These are phyloP conservation scores for Pararge aegeria DNA, from an alignment of 1,140 invertebrate genomes.

Conservation along the genomic window DNA sequence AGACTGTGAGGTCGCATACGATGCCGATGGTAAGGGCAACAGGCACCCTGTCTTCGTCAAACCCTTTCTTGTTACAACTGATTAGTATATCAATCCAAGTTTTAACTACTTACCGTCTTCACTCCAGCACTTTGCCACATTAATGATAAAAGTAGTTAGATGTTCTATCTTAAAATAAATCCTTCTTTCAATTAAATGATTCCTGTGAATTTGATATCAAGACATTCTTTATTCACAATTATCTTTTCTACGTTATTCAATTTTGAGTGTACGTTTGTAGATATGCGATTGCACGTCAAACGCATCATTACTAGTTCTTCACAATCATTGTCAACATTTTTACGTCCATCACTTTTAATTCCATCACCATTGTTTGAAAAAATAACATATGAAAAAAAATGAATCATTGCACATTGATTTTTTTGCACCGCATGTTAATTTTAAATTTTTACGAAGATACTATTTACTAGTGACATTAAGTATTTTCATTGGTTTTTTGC, in stretches of 20 bases:
- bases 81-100: slow-evolving; percentile 12
- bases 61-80: slow-evolving; percentile 38
- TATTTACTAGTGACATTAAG: no score
- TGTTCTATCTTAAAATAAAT: slow-evolving; percentile 10
- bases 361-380: background rate
- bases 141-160: slow-evolving; percentile 8
- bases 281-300: slow-evolving; percentile 1
- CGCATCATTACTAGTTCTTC: background rate
- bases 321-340: background rate
- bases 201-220: slow-evolving; percentile 32
- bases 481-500: background rate
- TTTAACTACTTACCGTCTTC: slow-evolving; percentile 24
- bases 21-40: slow-evolving; percentile 84
- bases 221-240: slow-evolving; percentile 58
- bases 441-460: no score
- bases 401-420: background rate
- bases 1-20: slow-evolving; percentile 84
- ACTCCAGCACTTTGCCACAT: slow-evolving; percentile 26
- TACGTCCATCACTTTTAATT: background rate
- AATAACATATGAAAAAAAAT: background rate
- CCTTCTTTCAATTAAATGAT: background rate
- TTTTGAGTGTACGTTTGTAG: slow-evolving; percentile 43
- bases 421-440: background rate
- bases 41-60: slow-evolving; percentile 61
- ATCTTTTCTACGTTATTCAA: slow-evolving; percentile 22